Percentiles rank a stretch among this genome's conserved stretches.
These are phyloP conservation scores for Pardalotus punctatus DNA, from an alignment of 2,113 vertebrate species.

Conservation along the genomic window DNA sequence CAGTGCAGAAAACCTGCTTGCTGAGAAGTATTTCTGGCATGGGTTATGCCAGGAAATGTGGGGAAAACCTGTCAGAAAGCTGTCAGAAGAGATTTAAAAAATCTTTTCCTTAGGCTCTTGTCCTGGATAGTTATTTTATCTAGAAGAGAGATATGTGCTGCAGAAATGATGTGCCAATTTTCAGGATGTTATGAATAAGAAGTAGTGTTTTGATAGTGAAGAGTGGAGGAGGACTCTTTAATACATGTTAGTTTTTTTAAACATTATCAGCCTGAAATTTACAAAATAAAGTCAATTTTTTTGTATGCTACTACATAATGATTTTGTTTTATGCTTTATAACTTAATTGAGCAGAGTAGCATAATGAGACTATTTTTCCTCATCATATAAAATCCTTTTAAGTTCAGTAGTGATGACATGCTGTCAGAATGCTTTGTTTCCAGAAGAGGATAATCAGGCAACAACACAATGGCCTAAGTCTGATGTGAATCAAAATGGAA, in stretches of 20 bases:
- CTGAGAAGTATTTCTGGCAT: background rate
- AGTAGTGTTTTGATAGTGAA: background rate
- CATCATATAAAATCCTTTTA: background rate
- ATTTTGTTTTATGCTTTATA: background rate
- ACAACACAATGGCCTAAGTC: background rate
- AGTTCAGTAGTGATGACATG: background rate
- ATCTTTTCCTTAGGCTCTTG: background rate
- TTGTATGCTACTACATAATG: background rate
- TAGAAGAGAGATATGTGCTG: background rate
- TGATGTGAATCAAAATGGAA: constrained; percentile 5
- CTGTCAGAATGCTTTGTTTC: constrained; percentile 5
- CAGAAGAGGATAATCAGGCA: background rate
- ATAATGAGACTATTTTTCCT: background rate
- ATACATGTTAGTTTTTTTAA: background rate
- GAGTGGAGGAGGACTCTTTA: background rate
- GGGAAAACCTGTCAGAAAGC: constrained; percentile 4
- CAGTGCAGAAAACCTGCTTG: background rate
- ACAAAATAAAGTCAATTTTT: background rate
- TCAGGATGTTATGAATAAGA: background rate
- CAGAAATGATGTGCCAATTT: background rate
- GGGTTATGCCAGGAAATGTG: background rate
- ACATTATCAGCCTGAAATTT: background rate
- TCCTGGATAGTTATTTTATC: background rate
- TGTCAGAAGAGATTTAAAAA: background rate
- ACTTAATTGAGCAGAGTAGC: background rate